Conservation (phyloP, 2,888 invertebrate species). For the Syrista parreyssii region DNA sequence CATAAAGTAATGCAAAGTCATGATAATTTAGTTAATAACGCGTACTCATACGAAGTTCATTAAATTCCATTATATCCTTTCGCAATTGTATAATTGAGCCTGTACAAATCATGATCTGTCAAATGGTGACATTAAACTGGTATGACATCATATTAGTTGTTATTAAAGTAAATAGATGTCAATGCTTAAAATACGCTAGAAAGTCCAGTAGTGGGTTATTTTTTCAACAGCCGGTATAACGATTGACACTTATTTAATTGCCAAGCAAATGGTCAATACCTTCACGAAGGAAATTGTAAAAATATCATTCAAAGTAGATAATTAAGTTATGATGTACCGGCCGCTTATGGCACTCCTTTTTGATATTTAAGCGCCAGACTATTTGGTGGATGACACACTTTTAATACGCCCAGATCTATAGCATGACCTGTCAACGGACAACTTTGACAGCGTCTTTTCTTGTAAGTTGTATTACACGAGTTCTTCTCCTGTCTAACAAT, state of each 20-base stretch:
- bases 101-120: background rate
- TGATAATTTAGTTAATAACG: background rate
- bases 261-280: no score
- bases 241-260: no score
- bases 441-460: slow-evolving; percentile 37
- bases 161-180: background rate
- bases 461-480: slow-evolving; percentile 18
- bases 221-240: background rate
- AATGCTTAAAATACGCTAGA: background rate
- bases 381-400: slow-evolving; percentile 39
- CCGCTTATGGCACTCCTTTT: slow-evolving; percentile 35
- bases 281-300: no score
- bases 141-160: background rate
- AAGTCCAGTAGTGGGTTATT: background rate
- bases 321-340: background rate
- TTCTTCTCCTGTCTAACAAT: slow-evolving; percentile 47
- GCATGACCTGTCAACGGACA: slow-evolving; percentile 55
- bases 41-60: background rate
- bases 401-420: slow-evolving; percentile 50
- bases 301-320: background rate
- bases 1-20: background rate
- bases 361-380: slow-evolving; percentile 51
- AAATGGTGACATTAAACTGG: background rate
- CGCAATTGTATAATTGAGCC: background rate
- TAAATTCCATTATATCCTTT: background rate